phyloP scores from a whole-genome alignment of 2,113 vertebrate species.

The Sceloporus undulatus region DNA sequence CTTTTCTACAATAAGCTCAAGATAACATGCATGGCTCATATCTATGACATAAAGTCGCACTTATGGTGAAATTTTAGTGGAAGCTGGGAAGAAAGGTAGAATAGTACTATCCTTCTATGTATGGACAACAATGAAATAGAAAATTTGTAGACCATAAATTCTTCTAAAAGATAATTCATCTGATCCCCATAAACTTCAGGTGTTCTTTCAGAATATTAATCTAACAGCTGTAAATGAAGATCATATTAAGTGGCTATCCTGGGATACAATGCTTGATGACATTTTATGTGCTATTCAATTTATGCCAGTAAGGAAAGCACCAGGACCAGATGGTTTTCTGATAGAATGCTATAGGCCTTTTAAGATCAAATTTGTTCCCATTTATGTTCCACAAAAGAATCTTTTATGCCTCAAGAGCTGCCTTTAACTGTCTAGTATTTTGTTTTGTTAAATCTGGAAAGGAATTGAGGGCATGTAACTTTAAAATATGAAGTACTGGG shows the following conservation, averaged over 20 bases:
- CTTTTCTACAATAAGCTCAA: too few relatives aligned
- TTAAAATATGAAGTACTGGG: background rate
- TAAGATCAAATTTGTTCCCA: background rate
- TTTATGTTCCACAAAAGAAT: background rate
- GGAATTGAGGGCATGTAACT: background rate
- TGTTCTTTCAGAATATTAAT: background rate
- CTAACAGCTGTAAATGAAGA: background rate
- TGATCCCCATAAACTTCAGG: background rate
- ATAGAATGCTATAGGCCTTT: background rate
- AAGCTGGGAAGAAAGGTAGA: background rate
- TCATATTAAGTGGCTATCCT: background rate
- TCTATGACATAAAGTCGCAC: background rate
- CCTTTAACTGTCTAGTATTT: background rate
- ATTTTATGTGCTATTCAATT: background rate
- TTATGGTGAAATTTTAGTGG: background rate
- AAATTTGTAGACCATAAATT: background rate
- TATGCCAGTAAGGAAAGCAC: background rate
- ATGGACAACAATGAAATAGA: background rate
- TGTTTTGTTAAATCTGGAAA: background rate
- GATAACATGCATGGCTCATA: too few relatives aligned
- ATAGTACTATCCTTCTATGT: background rate
- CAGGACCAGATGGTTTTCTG: conserved; percentile 2
- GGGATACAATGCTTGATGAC: background rate
- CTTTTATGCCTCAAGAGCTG: background rate
- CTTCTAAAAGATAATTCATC: background rate